A percentile compares a stretch with the other conserved stretches of the same genome.
phyloP scores from a whole-genome alignment of 2,113 vertebrate species.

The Campylorhamphus procurvoides region DNA sequence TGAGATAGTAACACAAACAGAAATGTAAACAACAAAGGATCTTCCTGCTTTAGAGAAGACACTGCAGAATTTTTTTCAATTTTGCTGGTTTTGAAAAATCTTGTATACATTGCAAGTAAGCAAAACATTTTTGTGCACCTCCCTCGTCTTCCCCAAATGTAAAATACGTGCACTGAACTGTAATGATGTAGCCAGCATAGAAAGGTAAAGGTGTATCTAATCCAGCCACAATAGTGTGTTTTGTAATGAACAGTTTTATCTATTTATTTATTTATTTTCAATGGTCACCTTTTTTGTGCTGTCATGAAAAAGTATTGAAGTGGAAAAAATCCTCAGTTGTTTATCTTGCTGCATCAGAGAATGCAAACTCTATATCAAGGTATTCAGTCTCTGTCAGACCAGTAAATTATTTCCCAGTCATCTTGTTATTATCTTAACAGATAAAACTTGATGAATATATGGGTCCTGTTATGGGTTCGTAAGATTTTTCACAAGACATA shows the following conservation, averaged over 20 bases:
- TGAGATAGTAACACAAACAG: neutral
- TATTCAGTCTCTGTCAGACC: slow-evolving; percentile 23
- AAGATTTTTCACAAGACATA: neutral
- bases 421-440: neutral
- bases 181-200: rapidly evolving
- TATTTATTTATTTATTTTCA: neutral
- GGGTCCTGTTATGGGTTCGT: neutral
- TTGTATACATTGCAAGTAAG: neutral
- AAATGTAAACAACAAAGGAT: neutral
- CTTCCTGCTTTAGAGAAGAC: neutral
- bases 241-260: neutral
- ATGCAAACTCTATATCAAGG: neutral
- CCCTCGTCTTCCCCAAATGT: neutral
- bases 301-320: neutral
- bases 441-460: neutral
- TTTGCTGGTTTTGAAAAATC: neutral
- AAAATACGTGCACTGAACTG: neutral
- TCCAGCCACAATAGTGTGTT: neutral
- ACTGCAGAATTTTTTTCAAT: neutral
- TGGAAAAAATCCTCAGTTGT: neutral
- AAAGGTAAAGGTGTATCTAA: neutral
- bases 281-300: neutral
- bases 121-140: neutral
- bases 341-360: slow-evolving; percentile 7
- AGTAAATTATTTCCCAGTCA: neutral